Percentiles rank a stretch among this genome's conserved stretches.
phyloP scores from a whole-genome alignment of 2,113 vertebrate genomes.

The Phylloscopus whistleri region DNA sequence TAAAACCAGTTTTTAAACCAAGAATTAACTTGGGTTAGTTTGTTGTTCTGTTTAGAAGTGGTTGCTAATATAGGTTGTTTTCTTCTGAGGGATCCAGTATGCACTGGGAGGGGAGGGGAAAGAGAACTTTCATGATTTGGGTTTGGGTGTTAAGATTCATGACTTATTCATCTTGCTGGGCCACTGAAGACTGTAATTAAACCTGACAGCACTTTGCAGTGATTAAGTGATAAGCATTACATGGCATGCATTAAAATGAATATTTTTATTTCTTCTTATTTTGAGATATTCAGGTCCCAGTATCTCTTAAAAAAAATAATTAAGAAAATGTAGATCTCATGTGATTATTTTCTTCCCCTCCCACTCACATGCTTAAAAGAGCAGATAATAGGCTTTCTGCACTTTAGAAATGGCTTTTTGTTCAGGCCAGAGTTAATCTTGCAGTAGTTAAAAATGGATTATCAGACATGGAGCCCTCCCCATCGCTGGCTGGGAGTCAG shows the following conservation, averaged over 20 bases:
- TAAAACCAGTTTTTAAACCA: background rate
- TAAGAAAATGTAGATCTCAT: background rate
- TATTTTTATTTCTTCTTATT: background rate
- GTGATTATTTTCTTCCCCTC: background rate
- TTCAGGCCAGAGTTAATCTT: conserved; percentile 2
- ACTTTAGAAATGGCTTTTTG: background rate
- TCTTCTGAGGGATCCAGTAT: background rate
- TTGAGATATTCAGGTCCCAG: background rate
- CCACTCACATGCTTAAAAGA: background rate
- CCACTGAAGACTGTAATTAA: background rate
- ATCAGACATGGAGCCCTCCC: background rate
- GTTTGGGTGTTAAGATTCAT: background rate
- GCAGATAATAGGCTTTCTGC: background rate
- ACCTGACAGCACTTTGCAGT: background rate
- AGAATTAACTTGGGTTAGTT: background rate
- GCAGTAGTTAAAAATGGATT: conserved; percentile 3
- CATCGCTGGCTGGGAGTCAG: background rate
- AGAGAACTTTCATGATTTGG: background rate
- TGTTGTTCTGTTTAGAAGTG: background rate
- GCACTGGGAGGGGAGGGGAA: background rate
- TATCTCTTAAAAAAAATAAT: background rate
- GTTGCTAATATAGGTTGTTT: background rate
- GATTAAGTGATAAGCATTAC: background rate
- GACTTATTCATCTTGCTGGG: background rate
- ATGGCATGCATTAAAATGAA: background rate